These are phyloP conservation scores for Pollenia angustigena DNA, from an alignment of 2,888 invertebrate genomes.

Conservation along the genomic window DNA sequence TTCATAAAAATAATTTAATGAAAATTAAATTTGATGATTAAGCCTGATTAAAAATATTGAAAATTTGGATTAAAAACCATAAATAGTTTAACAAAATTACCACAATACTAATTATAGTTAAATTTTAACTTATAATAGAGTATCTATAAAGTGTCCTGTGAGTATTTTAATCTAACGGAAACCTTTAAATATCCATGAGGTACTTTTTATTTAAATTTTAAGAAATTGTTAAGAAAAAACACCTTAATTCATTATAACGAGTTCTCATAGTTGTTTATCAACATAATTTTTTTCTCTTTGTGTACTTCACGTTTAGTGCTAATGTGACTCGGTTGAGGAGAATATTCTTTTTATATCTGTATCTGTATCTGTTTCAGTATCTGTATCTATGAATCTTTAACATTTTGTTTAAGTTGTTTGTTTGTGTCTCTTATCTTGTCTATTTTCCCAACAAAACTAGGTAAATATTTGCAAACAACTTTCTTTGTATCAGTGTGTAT, in stretches of 20 bases:
- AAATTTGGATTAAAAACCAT: too few species aligned
- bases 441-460: constrained; percentile 25
- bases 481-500: background rate
- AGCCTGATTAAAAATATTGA: too few species aligned
- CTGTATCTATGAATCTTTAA: constrained; percentile 26
- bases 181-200: too few species aligned
- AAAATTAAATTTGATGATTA: too few species aligned
- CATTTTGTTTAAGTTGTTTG: constrained; percentile 36
- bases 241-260: background rate
- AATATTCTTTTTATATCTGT: background rate
- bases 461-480: constrained; percentile 21
- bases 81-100: too few species aligned
- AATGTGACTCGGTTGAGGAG: constrained; percentile 33
- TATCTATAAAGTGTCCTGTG: too few species aligned
- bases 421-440: constrained; percentile 9
- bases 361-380: background rate
- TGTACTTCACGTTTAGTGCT: constrained; percentile 11
- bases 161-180: too few species aligned
- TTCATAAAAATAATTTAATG: too few species aligned
- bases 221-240: background rate
- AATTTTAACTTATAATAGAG: too few species aligned
- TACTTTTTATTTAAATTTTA: too few species aligned
- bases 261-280: background rate
- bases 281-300: background rate
- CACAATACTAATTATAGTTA: too few species aligned